phyloP scores from a whole-genome alignment of 2,797 vertebrate genomes.

The Neomorphus geoffroyi region DNA sequence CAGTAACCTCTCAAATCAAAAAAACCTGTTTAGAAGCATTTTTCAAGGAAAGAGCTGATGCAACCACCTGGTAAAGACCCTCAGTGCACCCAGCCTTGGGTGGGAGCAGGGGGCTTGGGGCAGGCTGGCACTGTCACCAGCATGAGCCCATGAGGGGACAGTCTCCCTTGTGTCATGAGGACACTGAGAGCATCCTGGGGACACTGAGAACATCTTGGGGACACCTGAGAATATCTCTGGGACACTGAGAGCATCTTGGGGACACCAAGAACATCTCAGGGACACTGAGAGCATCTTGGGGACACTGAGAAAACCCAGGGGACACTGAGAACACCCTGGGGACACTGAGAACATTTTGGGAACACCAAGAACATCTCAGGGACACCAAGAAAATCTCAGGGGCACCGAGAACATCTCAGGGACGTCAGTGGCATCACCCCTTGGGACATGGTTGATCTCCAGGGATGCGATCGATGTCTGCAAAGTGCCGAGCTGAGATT shows the following conservation, averaged over 20 bases:
- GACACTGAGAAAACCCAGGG: background rate
- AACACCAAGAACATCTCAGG: background rate
- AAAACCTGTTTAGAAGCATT: background rate
- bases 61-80: background rate
- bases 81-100: accelerated
- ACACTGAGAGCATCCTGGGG: background rate
- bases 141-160: accelerated
- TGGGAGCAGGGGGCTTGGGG: background rate
- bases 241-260: too few species aligned
- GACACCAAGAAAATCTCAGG: background rate
- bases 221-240: too few species aligned
- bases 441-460: accelerated
- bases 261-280: background rate
- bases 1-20: background rate
- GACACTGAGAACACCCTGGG: background rate
- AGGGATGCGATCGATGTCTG: background rate
- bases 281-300: background rate
- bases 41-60: background rate
- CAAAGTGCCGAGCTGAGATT: background rate
- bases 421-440: background rate
- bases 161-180: background rate
- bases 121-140: background rate
- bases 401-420: background rate
- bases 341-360: background rate
- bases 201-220: too few species aligned